Evolutionary conservation across 2,888 invertebrate species (phyloP), one percentile per base, ranked within the genome.

Genomic region (Pristionchus maxplancki): DNA sequence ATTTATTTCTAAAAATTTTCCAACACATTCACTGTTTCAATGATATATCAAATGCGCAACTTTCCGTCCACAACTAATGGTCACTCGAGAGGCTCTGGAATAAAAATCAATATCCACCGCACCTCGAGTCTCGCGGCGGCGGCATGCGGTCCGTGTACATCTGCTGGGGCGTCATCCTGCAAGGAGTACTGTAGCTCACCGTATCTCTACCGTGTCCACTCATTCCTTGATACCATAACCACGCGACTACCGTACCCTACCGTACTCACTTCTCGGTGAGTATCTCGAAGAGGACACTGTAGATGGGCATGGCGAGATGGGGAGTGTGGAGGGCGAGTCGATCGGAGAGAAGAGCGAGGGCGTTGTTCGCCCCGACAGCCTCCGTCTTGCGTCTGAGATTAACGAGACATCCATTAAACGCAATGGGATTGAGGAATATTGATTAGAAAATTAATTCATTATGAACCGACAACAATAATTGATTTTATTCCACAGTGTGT

Each of bases 361-460:
- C 88, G 96, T 99, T 99, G 96, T 98, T 97, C 1, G 98, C 98
- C 91, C 97, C 97, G 98, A 99, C 98, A 88, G 98, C 98, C 96
- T 99, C 99, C 96, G 98, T 98, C 96, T 99, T 99, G 94, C 99
- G 96, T 96, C 98, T 98, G 96, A 24, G 94, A 93, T 64, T 44
- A n/a, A 6, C 5, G 58, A 11, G n/a, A 24, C 2, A 24, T 58
- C 4, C 24, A 58, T 58, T 58, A n/a, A n/a, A n/a, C n/a, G n/a
- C n/a, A n/a, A n/a, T n/a, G n/a, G n/a, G n/a, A n/a, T n/a, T n/a
- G n/a, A n/a, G n/a, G n/a, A n/a, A n/a, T n/a, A n/a, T n/a, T n/a
- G n/a, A 40, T 81, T 3, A 81, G 15, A 24, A 6, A 58, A 58
- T 58, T 11, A 58, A 11, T 58, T 24, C 15, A 58, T n/a, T 24